Evolutionary conservation across 2,113 vertebrate species (phyloP).

Genomic region (Scartelaos histophorus): DNA sequence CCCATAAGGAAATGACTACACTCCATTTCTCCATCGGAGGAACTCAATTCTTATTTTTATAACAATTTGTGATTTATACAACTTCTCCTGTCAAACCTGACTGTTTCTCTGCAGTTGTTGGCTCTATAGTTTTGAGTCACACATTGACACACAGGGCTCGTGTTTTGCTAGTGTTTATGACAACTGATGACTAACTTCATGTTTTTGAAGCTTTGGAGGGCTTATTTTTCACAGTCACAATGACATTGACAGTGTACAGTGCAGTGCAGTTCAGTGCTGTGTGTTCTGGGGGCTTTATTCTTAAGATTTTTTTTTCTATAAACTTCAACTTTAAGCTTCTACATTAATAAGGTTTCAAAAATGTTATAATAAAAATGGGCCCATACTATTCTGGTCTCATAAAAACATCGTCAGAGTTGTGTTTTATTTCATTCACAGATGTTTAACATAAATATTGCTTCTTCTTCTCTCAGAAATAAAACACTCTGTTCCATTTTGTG

Average conservation of each 20-base stretch:
- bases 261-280: not conserved
- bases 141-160: not conserved
- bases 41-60: not conserved
- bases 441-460: too few species aligned
- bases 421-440: too few species aligned
- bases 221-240: not conserved
- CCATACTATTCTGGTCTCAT: too few species aligned
- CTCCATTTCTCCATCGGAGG: not conserved
- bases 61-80: not conserved
- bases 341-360: not conserved
- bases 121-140: not conserved
- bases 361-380: not conserved
- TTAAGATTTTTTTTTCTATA: not conserved
- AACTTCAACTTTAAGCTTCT: not conserved
- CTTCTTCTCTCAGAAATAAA: too few species aligned
- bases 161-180: not conserved
- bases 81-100: not conserved
- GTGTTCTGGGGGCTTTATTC: not conserved
- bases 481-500: too few species aligned
- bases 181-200: conserved; percentile 2
- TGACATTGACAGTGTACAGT: not conserved
- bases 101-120: not conserved
- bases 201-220: not conserved
- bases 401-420: too few species aligned
- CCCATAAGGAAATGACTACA: not conserved